phyloP scores from a whole-genome alignment of 2,797 vertebrate species.

The Zalophus californianus region DNA sequence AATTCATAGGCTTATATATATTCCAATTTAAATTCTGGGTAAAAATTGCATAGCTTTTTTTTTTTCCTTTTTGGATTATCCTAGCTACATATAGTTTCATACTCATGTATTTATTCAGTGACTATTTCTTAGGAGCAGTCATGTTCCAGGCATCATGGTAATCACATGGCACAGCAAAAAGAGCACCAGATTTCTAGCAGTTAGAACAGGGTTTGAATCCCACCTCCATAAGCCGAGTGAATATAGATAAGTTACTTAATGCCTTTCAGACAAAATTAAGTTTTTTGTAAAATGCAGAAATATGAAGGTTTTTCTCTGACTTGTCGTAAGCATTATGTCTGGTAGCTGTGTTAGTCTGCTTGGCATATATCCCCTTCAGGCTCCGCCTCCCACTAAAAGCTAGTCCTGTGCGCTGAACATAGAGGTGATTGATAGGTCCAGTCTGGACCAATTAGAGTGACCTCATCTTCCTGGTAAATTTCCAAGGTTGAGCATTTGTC shows the following conservation, averaged over 20 bases:
- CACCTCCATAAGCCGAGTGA: not conserved
- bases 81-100: conserved; percentile 33
- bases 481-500: not conserved
- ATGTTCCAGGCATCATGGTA: conserved; percentile 31
- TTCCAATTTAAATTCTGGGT: conserved; percentile 38
- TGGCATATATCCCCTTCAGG: not conserved
- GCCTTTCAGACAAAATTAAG: not conserved
- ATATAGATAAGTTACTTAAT: not conserved
- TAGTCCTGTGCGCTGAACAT: not conserved
- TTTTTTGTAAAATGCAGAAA: not conserved
- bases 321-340: not conserved
- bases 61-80: not conserved
- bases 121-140: not conserved
- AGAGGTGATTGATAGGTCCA: not conserved
- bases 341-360: not conserved
- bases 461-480: not conserved
- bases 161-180: conserved; percentile 4
- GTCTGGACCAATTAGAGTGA: not conserved
- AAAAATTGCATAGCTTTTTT: not conserved
- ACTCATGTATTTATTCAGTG: conserved; percentile 70
- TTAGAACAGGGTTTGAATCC: conserved; percentile 21
- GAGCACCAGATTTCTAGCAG: conserved; percentile 14
- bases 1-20: conserved; percentile 54
- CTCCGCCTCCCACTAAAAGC: not conserved
- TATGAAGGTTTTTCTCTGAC: not conserved